Conservation (phyloP, 2,113 vertebrate species). For the Aramus guarauna region DNA sequence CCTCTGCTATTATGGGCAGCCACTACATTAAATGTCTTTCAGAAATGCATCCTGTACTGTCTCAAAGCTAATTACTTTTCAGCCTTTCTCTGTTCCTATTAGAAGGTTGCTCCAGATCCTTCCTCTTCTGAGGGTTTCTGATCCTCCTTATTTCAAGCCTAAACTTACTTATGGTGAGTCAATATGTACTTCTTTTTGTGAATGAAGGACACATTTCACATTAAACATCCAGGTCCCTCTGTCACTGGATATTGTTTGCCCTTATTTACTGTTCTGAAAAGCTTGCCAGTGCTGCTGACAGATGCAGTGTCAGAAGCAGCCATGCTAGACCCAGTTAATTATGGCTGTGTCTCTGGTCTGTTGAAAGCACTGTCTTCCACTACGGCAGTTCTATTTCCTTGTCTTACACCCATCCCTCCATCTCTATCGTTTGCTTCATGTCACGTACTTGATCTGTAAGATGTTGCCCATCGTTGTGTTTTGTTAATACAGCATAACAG, state of each 20-base stretch:
- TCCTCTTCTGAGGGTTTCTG: neutral
- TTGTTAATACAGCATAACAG: neutral
- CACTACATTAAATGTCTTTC: conserved; percentile 6
- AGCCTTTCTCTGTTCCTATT: neutral
- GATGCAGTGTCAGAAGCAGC: neutral
- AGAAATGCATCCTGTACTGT: conserved; percentile 2
- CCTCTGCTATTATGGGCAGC: conserved; percentile 26
- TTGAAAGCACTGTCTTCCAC: neutral
- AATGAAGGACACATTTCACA: neutral
- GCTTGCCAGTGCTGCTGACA: neutral
- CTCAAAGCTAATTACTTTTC: conserved; percentile 2
- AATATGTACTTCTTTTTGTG: neutral
- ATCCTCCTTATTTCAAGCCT: neutral
- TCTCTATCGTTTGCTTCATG: neutral
- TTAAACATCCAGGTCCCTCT: neutral
- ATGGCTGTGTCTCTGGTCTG: neutral
- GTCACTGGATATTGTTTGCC: neutral
- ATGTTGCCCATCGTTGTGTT: neutral
- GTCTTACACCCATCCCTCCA: neutral
- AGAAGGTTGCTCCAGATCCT: neutral
- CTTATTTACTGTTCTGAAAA: neutral
- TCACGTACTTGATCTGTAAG: neutral
- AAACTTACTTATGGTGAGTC: neutral
- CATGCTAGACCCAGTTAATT: neutral
- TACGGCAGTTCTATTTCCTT: neutral